phyloP scores from a whole-genome alignment of 2,888 invertebrate species.

The Sycophila texana region DNA sequence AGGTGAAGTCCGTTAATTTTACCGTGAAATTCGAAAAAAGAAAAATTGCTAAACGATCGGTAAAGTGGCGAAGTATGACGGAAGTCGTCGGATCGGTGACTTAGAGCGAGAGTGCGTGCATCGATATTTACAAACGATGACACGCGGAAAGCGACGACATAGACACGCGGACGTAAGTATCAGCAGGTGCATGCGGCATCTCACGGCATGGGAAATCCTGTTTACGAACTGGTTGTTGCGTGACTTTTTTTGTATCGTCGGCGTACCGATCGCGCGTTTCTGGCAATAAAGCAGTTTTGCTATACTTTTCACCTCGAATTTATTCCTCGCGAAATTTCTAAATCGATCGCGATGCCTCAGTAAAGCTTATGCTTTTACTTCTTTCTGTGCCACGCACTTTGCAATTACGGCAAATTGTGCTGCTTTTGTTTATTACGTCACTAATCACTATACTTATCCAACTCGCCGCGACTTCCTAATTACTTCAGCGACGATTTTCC shows the following conservation, averaged over 20 bases:
- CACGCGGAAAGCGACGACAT: slow-evolving; percentile 1
- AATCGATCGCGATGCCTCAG: neutral
- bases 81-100: neutral
- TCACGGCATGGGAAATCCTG: slow-evolving; percentile 35
- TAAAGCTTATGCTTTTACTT: too few relatives aligned
- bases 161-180: neutral
- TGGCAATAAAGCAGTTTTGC: too few relatives aligned
- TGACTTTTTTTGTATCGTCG: neutral
- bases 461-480: neutral
- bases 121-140: slow-evolving; percentile 17
- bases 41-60: neutral
- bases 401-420: too few relatives aligned
- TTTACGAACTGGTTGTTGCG: slow-evolving; percentile 7
- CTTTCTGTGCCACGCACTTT: too few relatives aligned
- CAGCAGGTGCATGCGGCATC: slow-evolving; percentile 8
- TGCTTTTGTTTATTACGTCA: neutral
- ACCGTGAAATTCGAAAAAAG: slow-evolving; percentile 10
- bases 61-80: slow-evolving; percentile 1
- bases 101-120: neutral
- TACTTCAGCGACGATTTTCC: neutral
- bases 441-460: neutral
- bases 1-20: neutral
- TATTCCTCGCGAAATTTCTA: neutral
- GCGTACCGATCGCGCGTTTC: too few relatives aligned
- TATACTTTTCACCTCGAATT: neutral